A percentile compares a stretch with the other conserved stretches of the same genome.
Conservation (phyloP, 1,140 invertebrate genomes). For the Bombus pyrosoma region DNA sequence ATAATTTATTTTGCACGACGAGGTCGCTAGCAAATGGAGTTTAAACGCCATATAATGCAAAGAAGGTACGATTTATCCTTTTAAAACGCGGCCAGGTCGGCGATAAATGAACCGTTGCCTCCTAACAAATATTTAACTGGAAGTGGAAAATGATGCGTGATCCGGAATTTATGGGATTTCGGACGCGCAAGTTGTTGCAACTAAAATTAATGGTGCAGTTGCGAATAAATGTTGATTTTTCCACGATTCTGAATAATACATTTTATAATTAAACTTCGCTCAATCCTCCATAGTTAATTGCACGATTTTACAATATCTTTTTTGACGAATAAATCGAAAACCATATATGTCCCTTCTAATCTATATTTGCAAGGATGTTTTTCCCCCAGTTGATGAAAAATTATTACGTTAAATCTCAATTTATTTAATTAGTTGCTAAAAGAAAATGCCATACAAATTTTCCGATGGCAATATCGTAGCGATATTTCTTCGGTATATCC, state of each 20-base stretch:
- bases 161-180: constrained; percentile 3
- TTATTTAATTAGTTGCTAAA: background rate
- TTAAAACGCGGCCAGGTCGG: background rate
- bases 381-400: background rate
- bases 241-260: background rate
- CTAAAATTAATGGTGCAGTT: constrained; percentile 6
- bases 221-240: constrained; percentile 12
- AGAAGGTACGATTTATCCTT: background rate
- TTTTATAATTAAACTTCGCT: constrained; percentile 18
- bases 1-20: background rate
- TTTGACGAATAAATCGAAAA: background rate
- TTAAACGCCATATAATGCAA: background rate
- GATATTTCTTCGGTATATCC: background rate
- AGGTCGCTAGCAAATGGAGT: background rate
- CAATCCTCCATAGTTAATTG: background rate
- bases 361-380: background rate
- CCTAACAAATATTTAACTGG: constrained; percentile 20
- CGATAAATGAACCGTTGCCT: constrained; percentile 11
- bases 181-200: constrained; percentile 3
- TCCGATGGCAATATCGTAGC: background rate
- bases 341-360: no score
- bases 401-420: no score
- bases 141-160: constrained; percentile 22
- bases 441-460: no score
- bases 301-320: background rate